Conservation (phyloP, 1,140 invertebrate genomes). For the Tetragnatha versicolor region DNA sequence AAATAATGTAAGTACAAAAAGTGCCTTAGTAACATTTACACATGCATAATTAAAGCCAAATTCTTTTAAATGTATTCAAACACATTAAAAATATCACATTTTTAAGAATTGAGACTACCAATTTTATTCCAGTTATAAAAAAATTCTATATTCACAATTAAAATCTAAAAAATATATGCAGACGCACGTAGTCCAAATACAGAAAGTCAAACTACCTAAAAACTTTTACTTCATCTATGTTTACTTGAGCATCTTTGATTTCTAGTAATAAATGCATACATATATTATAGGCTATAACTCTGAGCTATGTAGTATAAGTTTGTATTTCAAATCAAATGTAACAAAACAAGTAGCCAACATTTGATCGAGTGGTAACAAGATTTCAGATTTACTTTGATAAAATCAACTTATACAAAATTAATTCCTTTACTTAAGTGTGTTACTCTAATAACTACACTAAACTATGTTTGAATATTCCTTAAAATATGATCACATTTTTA, state of each 20-base stretch:
- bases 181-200: constrained; percentile 5
- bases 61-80: constrained; percentile 5
- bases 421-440: too few relatives aligned
- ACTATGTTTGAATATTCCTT: too few relatives aligned
- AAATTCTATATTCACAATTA: constrained; percentile 27
- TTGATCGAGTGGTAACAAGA: too few relatives aligned
- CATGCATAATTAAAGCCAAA: not conserved
- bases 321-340: too few relatives aligned
- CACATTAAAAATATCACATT: constrained; percentile 39
- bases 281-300: too few relatives aligned
- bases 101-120: constrained; percentile 28
- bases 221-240: constrained; percentile 12
- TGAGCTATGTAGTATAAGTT: too few relatives aligned
- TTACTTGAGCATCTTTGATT: constrained; percentile 35
- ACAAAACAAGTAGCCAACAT: too few relatives aligned
- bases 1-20: too few relatives aligned
- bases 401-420: too few relatives aligned
- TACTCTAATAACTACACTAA: too few relatives aligned
- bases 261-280: constrained; percentile 12
- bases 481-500: too few relatives aligned
- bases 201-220: constrained; percentile 25
- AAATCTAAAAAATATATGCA: constrained; percentile 34
- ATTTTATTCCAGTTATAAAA: constrained; percentile 35
- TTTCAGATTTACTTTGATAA: too few relatives aligned
- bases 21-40: not conserved